Percentiles rank a stretch among this genome's conserved stretches.
phyloP scores from a whole-genome alignment of 2,888 invertebrate species.

The Apantesis nais region DNA sequence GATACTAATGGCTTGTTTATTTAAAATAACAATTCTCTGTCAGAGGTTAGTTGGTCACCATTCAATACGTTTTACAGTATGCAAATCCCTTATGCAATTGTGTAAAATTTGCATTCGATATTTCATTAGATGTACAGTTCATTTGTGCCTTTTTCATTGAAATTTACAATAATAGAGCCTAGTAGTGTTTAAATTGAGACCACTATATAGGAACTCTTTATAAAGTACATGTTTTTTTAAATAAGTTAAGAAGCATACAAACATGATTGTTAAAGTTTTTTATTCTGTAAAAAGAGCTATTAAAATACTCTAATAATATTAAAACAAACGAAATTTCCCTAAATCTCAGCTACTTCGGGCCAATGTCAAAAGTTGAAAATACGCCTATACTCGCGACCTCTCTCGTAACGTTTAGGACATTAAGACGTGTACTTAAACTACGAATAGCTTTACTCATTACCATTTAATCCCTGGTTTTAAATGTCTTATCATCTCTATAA shows the following conservation, averaged over 20 bases:
- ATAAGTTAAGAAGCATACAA: neutral
- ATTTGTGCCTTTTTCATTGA: slow-evolving; percentile 27
- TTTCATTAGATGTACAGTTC: slow-evolving; percentile 37
- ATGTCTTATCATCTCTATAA: neutral
- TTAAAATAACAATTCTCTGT: slow-evolving; percentile 33
- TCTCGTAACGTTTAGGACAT: slow-evolving; percentile 25
- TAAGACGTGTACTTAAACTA: slow-evolving; percentile 21
- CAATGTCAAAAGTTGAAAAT: slow-evolving; percentile 52
- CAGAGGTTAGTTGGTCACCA: slow-evolving; percentile 51
- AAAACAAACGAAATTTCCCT: slow-evolving; percentile 22
- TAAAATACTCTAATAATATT: slow-evolving; percentile 1
- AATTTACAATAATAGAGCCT: neutral
- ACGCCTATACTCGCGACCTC: slow-evolving; percentile 33
- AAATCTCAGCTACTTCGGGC: slow-evolving; percentile 37
- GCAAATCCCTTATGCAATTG: slow-evolving; percentile 58
- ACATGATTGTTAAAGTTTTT: neutral
- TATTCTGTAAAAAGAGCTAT: neutral
- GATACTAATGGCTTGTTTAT: slow-evolving; percentile 1
- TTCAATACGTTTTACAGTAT: slow-evolving; percentile 54
- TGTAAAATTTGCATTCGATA: slow-evolving; percentile 57
- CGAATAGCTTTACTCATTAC: slow-evolving; percentile 20
- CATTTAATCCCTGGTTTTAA: slow-evolving; percentile 21
- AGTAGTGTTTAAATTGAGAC: neutral
- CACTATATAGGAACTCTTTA: neutral
- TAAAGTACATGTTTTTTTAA: neutral